Percentiles rank a stretch among this genome's conserved stretches.
phyloP scores from a whole-genome alignment of 2,113 vertebrate species.

The Polypterus bichir region DNA sequence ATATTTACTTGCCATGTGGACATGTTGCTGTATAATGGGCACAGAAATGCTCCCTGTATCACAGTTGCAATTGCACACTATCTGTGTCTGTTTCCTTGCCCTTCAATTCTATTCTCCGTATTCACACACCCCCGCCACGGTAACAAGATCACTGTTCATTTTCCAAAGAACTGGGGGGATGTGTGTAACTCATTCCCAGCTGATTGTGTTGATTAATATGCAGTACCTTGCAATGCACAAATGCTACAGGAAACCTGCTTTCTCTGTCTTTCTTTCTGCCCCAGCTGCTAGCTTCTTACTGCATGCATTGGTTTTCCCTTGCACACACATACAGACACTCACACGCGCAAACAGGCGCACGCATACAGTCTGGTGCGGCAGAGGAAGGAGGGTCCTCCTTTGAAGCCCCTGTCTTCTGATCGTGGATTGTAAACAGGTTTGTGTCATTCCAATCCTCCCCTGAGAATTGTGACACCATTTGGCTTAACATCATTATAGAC shows the following conservation, averaged over 20 bases:
- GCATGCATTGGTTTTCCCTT: slow-evolving; percentile 14
- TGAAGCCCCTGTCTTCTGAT: neutral
- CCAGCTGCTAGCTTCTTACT: neutral
- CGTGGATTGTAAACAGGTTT: neutral
- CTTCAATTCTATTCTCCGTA: too few relatives aligned
- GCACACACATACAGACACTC: slow-evolving; percentile 13
- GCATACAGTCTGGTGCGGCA: neutral
- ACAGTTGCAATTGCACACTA: too few relatives aligned
- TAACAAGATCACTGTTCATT: too few relatives aligned
- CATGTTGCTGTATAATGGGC: too few relatives aligned
- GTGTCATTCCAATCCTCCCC: neutral
- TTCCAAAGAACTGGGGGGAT: too few relatives aligned
- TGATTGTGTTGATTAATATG: slow-evolving; percentile 1
- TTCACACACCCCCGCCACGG: too few relatives aligned
- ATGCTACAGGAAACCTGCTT: neutral
- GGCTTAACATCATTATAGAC: too few relatives aligned
- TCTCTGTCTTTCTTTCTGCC: neutral
- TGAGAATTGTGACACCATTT: too few relatives aligned
- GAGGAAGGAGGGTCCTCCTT: neutral
- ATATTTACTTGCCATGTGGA: too few relatives aligned
- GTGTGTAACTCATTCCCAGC: neutral
- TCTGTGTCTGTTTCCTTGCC: too few relatives aligned
- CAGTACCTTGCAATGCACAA: neutral
- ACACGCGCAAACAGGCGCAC: neutral
- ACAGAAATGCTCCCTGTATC: too few relatives aligned